Evolutionary conservation across 2,797 vertebrate species (phyloP).

Genomic region (Gila robusta): DNA sequence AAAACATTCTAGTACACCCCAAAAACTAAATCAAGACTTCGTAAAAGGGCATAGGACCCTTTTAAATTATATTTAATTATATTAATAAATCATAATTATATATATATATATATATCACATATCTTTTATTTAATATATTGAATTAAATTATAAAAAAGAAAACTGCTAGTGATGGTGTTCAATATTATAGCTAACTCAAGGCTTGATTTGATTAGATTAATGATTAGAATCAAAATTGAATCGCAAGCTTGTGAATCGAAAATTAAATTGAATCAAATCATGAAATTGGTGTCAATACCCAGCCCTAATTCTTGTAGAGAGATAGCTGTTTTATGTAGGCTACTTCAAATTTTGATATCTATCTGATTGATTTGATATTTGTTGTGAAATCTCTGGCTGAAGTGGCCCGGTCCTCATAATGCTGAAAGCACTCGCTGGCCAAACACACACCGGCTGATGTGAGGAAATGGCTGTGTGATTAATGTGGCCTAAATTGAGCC

Average conservation of each 20-base stretch:
- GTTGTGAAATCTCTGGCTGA: background rate
- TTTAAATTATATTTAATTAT: background rate
- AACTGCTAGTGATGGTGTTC: background rate
- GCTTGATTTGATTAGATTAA: background rate
- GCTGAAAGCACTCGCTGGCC: constrained; percentile 72
- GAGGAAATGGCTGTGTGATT: constrained; percentile 83
- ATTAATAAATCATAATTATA: background rate
- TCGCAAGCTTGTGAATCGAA: background rate
- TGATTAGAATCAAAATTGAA: background rate
- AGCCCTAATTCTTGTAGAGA: background rate
- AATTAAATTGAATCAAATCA: background rate
- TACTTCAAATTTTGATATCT: background rate
- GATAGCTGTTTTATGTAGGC: background rate
- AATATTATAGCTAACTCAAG: background rate
- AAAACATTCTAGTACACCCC: too few species aligned
- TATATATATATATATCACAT: background rate
- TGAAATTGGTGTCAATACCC: background rate
- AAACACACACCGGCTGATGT: constrained; percentile 76
- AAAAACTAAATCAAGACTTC: too few species aligned
- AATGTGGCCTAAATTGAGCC: constrained; percentile 79
- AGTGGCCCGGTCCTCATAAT: constrained; percentile 68
- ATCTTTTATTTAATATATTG: background rate
- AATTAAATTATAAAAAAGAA: background rate
- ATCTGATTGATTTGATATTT: background rate
- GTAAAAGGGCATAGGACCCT: too few species aligned